These are phyloP conservation scores for Hydractinia symbiolongicarpus DNA, from an alignment of 30 jellyfish, hydroid and myxozoan genomes.

Conservation along the genomic window DNA sequence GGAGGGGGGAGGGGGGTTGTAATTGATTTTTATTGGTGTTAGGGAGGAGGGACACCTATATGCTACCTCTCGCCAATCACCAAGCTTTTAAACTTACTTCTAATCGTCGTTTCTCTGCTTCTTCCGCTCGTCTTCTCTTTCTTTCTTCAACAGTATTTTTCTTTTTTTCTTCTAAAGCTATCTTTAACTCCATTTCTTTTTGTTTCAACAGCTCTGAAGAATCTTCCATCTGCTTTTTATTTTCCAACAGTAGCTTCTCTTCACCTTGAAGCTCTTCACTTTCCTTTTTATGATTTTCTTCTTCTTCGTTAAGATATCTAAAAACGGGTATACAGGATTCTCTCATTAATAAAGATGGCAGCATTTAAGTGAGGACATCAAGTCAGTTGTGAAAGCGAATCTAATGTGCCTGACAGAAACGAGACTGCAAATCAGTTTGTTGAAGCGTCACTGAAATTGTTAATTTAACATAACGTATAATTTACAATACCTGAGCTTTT, in stretches of 20 bases:
- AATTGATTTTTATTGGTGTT: too few species aligned
- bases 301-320: neutral
- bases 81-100: neutral
- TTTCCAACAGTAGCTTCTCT: neutral
- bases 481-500: too few species aligned
- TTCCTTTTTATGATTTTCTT: neutral
- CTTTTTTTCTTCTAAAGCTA: neutral
- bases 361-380: too few species aligned
- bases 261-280: neutral
- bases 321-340: neutral
- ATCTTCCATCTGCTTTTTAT: neutral
- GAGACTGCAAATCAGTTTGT: too few species aligned
- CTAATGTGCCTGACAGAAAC: too few species aligned
- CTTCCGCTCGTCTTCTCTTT: neutral
- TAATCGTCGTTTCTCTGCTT: constrained; percentile 1
- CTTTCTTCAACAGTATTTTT: neutral
- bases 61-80: neutral
- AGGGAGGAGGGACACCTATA: too few species aligned
- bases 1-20: too few species aligned
- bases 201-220: neutral
- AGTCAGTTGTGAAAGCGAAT: too few species aligned
- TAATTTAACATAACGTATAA: too few species aligned
- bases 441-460: too few species aligned
- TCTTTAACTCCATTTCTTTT: neutral
- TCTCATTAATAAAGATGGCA: too few species aligned